Conservation (phyloP, 2,797 vertebrate genomes). For the Percopsis omiscomaycus region DNA sequence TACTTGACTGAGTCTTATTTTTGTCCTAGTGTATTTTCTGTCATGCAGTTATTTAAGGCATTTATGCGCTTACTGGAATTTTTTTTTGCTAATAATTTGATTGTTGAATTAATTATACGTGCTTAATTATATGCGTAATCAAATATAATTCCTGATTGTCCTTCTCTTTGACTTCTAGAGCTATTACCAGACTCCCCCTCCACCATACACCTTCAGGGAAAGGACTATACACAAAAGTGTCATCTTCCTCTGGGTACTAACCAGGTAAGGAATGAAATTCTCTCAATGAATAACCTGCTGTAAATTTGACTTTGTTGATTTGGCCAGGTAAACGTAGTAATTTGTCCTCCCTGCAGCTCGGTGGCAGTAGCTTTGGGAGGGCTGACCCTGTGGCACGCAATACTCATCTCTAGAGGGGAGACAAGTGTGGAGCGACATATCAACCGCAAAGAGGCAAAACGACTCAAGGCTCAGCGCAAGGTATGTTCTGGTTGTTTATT, state of each 20-base stretch:
- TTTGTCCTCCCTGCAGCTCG: slow-evolving; percentile 75
- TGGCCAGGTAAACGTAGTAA: not conserved
- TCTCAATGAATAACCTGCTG: not conserved
- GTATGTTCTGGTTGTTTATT: slow-evolving; percentile 56
- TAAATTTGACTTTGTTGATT: not conserved
- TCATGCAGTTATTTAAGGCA: too few relatives aligned
- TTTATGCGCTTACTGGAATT: too few relatives aligned
- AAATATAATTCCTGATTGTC: not conserved
- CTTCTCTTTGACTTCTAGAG: slow-evolving; percentile 70
- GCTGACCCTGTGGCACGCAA: slow-evolving; percentile 89
- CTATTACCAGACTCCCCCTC: slow-evolving; percentile 87
- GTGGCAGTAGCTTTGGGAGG: slow-evolving; percentile 90
- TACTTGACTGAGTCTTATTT: too few relatives aligned
- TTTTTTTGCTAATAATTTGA: too few relatives aligned
- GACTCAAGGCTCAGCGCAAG: slow-evolving; percentile 83
- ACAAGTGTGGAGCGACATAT: slow-evolving; percentile 97
- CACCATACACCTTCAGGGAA: slow-evolving; percentile 80
- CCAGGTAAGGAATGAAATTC: slow-evolving; percentile 79
- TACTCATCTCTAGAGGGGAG: slow-evolving; percentile 90
- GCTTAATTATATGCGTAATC: not conserved
- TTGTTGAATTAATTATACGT: too few relatives aligned
- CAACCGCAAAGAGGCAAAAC: slow-evolving; percentile 87
- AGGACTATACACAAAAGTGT: slow-evolving; percentile 88
- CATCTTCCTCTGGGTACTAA: slow-evolving; percentile 96
- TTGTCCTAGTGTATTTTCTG: too few relatives aligned